These are phyloP conservation scores for Archegozetes longisetosus DNA, from an alignment of 1,140 invertebrate genomes.

Conservation along the genomic window DNA sequence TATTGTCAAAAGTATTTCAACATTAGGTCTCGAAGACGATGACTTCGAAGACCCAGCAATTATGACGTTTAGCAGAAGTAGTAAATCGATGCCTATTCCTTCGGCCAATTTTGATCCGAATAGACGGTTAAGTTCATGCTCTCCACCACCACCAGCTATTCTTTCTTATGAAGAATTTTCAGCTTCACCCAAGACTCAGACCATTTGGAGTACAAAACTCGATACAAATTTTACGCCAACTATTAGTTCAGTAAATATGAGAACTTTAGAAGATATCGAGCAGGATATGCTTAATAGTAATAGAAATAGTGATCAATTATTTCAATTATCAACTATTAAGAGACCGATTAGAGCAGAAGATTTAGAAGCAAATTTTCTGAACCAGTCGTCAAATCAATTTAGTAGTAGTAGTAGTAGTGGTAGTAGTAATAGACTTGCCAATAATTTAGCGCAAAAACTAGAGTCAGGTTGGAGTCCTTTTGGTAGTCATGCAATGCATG, in stretches of 20 bases:
- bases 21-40: not conserved
- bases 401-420: not conserved
- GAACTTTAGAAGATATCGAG: slow-evolving; percentile 7
- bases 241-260: not conserved
- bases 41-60: not conserved
- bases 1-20: slow-evolving; percentile 8
- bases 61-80: not conserved
- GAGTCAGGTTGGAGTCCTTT: not conserved
- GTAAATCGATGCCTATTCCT: not conserved
- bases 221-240: not conserved
- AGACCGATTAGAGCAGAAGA: not conserved
- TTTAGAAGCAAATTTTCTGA: not conserved
- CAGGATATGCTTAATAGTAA: not conserved
- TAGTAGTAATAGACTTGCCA: not conserved
- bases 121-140: not conserved
- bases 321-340: not conserved
- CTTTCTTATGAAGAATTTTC: not conserved
- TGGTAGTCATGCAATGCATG: not conserved
- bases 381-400: not conserved
- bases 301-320: not conserved
- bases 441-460: too few species aligned
- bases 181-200: not conserved
- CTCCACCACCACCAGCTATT: not conserved
- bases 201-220: not conserved
- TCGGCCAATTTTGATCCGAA: too few species aligned